phyloP scores from a whole-genome alignment of 2,888 invertebrate genomes.

The Melanchra persicariae region DNA sequence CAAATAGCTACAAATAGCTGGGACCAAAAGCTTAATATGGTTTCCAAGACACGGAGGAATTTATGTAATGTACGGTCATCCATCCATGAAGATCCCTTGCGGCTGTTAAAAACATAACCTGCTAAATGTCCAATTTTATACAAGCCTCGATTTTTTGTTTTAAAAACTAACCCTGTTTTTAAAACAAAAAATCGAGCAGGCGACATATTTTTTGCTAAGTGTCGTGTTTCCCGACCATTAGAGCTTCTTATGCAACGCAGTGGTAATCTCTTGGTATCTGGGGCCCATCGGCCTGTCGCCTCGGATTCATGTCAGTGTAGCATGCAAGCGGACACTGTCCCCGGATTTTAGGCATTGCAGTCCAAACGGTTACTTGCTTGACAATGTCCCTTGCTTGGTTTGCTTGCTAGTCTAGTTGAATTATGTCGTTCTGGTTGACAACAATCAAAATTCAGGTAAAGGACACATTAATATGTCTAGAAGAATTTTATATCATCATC shows the following conservation, averaged over 20 bases:
- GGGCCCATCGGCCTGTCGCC: slow-evolving; percentile 24
- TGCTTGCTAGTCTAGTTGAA: too few species aligned
- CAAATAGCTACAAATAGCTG: too few species aligned
- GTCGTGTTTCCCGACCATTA: slow-evolving; percentile 17
- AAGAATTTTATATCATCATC: too few species aligned
- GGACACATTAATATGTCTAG: background rate
- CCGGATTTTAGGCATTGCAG: background rate
- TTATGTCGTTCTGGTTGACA: background rate
- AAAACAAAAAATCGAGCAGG: background rate
- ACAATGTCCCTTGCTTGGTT: too few species aligned
- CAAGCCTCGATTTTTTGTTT: background rate
- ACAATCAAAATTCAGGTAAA: background rate
- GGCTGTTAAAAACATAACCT: too few species aligned
- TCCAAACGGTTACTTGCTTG: background rate
- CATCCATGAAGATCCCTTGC: too few species aligned
- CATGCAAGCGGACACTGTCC: slow-evolving; percentile 29
- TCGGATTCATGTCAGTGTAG: slow-evolving; percentile 20
- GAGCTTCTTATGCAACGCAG: background rate
- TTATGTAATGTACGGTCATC: too few species aligned
- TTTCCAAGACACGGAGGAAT: too few species aligned
- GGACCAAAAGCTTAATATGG: too few species aligned
- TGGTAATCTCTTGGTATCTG: slow-evolving; percentile 26
- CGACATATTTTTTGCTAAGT: slow-evolving; percentile 3
- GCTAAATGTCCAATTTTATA: background rate
- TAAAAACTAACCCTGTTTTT: too few species aligned